Evolutionary conservation across 2,113 vertebrate species (phyloP).

Genomic region (Monarcha castaneiventris): DNA sequence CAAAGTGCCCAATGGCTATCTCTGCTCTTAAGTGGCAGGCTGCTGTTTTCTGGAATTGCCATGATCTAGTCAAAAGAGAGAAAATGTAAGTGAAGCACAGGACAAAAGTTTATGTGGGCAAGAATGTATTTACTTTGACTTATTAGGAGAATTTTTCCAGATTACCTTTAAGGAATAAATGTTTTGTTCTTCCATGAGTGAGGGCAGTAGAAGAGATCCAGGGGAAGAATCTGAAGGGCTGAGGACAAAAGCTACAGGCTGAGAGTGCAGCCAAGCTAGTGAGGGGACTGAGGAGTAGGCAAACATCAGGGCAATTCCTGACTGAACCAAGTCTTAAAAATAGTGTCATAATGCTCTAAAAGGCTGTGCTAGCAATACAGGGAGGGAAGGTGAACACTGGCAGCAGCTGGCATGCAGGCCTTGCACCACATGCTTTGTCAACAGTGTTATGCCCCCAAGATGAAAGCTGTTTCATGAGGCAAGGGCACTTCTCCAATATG

Average conservation of each 20-base stretch:
- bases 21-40: neutral
- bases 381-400: neutral
- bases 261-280: neutral
- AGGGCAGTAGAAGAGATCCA: neutral
- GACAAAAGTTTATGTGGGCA: neutral
- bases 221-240: neutral
- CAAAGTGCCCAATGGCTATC: neutral
- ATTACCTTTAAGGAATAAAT: neutral
- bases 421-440: neutral
- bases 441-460: neutral
- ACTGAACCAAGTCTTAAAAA: neutral
- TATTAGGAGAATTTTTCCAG: neutral
- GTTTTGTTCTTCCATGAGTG: neutral
- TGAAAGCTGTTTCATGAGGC: neutral
- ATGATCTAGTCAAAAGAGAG: neutral
- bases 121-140: neutral
- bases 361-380: neutral
- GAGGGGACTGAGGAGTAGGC: neutral
- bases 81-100: neutral
- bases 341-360: neutral
- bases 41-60: neutral
- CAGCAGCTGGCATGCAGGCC: neutral
- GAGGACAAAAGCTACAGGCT: neutral
- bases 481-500: neutral
- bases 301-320: neutral